phyloP scores from a whole-genome alignment of 2,888 invertebrate species.

The Heteropelma amictum region DNA sequence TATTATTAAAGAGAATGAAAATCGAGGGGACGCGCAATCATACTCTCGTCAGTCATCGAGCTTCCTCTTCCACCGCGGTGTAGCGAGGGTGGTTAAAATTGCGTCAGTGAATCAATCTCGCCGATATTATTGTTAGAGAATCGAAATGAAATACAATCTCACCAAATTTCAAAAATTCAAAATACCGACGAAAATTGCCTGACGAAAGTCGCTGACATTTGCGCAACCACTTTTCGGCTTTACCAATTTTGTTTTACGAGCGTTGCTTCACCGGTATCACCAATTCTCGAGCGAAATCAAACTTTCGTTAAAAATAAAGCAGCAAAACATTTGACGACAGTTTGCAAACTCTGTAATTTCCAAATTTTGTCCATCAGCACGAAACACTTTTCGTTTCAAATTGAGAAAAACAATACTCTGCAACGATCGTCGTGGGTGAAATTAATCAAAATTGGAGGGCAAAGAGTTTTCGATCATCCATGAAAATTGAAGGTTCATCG shows the following conservation, averaged over 20 bases:
- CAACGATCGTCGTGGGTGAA: background rate
- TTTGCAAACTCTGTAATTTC: no score
- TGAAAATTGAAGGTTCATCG: slow-evolving; percentile 68
- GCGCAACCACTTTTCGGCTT: no score
- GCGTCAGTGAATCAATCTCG: slow-evolving; percentile 36
- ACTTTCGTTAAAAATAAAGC: no score
- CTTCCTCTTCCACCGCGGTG: background rate
- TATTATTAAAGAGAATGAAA: slow-evolving; percentile 49
- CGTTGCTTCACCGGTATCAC: no score
- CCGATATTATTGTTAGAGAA: slow-evolving; percentile 15
- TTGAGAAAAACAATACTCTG: no score
- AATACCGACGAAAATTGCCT: background rate
- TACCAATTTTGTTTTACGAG: no score
- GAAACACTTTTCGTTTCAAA: no score
- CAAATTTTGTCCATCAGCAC: no score
- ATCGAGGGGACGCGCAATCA: slow-evolving; percentile 50
- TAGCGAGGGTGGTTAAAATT: slow-evolving; percentile 5
- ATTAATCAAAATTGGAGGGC: background rate
- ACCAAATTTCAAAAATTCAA: background rate
- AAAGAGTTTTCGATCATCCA: slow-evolving; percentile 50
- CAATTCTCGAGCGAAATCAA: no score
- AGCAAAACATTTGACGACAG: no score
- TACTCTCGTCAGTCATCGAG: slow-evolving; percentile 53
- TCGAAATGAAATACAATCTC: slow-evolving; percentile 5
- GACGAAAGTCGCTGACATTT: background rate